A percentile compares a stretch with the other conserved stretches of the same genome.
Evolutionary conservation across 2,797 vertebrate genomes (phyloP).

Genomic region (Hypotaenidia okinawae): DNA sequence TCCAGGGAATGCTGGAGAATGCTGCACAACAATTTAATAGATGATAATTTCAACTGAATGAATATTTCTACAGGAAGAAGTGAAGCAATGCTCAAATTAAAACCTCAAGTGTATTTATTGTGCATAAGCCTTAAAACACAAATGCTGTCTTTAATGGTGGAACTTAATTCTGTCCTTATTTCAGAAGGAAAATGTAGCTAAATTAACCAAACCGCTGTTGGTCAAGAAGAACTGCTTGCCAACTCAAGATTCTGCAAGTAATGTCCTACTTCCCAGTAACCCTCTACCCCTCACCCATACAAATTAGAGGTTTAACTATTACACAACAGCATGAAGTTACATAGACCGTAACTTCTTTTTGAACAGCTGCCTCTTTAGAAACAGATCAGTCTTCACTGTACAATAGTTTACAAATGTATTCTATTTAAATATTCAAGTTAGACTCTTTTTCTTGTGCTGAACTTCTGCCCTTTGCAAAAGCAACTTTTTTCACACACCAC

Average conservation of each 20-base stretch:
- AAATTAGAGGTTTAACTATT: not conserved
- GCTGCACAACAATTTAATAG: not conserved
- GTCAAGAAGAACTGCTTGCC: not conserved
- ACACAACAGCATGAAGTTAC: not conserved
- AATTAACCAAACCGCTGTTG: not conserved
- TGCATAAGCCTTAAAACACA: not conserved
- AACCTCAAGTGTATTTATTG: not conserved
- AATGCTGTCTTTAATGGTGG: not conserved
- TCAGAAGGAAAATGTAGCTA: not conserved
- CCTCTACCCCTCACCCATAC: not conserved
- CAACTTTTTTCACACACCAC: not conserved
- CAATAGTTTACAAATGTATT: not conserved
- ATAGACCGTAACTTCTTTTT: not conserved
- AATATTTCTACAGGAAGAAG: not conserved
- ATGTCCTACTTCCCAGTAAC: not conserved
- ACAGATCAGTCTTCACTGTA: not conserved
- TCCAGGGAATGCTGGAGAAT: not conserved
- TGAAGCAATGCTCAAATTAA: not conserved
- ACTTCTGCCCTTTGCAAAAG: not conserved
- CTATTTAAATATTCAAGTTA: not conserved
- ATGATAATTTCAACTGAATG: not conserved
- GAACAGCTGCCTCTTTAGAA: not conserved
- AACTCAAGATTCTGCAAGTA: not conserved
- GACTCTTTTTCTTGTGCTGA: not conserved
- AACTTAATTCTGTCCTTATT: not conserved